Evolutionary conservation across 2,797 vertebrate species (phyloP).

Genomic region (Cyclopterus lumpus): DNA sequence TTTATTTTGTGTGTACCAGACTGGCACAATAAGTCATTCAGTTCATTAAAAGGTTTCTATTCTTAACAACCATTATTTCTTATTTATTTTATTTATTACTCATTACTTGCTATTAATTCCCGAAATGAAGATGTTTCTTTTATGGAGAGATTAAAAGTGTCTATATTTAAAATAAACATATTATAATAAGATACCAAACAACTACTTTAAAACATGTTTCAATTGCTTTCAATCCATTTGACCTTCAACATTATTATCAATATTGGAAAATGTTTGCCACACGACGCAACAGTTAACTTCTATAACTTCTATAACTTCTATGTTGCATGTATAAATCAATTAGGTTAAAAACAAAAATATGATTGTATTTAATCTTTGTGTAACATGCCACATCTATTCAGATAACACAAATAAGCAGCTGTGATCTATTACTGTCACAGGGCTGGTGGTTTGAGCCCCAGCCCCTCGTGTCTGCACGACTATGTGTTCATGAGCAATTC

Average conservation of each 20-base stretch:
- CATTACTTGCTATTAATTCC: background rate
- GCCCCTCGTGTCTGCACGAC: background rate
- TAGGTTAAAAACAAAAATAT: background rate
- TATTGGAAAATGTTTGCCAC: background rate
- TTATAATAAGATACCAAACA: background rate
- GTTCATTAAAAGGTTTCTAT: background rate
- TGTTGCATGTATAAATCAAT: background rate
- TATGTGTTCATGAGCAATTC: background rate
- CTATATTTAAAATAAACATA: background rate
- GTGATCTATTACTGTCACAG: background rate
- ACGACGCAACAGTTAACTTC: background rate
- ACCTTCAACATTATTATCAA: background rate
- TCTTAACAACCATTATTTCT: background rate
- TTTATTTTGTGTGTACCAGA: constrained; percentile 49
- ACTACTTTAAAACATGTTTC: background rate
- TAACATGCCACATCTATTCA: background rate
- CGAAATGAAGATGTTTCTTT: background rate
- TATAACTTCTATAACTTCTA: too few relatives aligned
- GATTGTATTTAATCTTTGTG: background rate
- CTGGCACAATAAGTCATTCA: constrained; percentile 3
- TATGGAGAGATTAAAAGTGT: background rate
- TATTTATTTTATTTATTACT: background rate
- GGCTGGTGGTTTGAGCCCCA: background rate
- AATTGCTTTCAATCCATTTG: background rate
- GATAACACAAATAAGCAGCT: background rate